Evolutionary conservation across 2,797 vertebrate genomes (phyloP), one percentile per base, ranked within the genome.

Genomic region (Naso thynnoides): DNA sequence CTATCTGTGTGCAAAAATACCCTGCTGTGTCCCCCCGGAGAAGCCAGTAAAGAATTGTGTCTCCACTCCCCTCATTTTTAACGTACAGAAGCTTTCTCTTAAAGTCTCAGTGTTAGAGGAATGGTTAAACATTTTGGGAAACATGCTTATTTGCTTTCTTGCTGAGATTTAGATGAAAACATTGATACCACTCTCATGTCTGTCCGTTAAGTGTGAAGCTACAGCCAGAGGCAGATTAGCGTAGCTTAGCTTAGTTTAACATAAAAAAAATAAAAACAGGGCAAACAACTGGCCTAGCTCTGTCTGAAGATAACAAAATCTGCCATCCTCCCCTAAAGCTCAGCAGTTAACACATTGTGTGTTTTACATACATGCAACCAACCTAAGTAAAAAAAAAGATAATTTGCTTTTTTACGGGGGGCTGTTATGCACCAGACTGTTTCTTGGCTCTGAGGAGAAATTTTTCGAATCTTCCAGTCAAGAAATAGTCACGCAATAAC

Each of bases 1-100:
- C 49, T 83, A 49, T 78, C 67, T 45, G 70, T 78, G 70, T 80
- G 68, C 59, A 72, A 70, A 83, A 71, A 65, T 66, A 41, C 53
- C 79, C 64, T 41, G 64, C 70, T 75, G 29, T 74, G 65, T 82
- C 47, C 50, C 31, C 33, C 31, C 57, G 38, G 70, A 80, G 29
- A 9, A 68, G 36, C 56, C 42, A 53, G 50, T 81, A 53, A 36
- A 52, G 60, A 63, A 62, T 58, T 65, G 19, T 58, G 57, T 83
- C 27, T 78, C 59, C 54, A 52, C 19, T 63, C 50, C 27, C n/a
- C 33, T 52, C 65, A 19, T 56, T 49, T 85, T 81, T 71, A 42
- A 47, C 36, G 24, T 18, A 60, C n/a, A 56, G 19, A 54, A 26
- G 5, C 24, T 14, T 61, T 72, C 16, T 63, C 13, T 33, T 44